phyloP scores from a whole-genome alignment of 2,888 invertebrate species.

The Ectobius pallidus region DNA sequence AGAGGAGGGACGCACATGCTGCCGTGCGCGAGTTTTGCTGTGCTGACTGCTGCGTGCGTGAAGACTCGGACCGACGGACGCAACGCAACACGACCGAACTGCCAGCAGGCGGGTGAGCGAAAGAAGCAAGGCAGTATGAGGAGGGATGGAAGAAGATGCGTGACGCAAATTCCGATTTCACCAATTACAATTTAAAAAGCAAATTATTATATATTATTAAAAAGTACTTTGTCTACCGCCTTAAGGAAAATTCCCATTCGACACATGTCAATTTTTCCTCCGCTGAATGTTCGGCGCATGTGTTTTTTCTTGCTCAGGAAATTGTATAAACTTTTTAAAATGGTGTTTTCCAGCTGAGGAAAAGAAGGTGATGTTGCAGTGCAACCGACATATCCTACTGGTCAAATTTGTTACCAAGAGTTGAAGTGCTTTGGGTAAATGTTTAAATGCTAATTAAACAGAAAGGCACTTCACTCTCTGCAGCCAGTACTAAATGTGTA shows the following conservation, averaged over 20 bases:
- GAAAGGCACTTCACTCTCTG: slow-evolving; percentile 44
- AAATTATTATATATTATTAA: background rate
- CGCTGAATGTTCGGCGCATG: slow-evolving; percentile 40
- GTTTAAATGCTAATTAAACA: slow-evolving; percentile 31
- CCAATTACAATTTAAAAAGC: background rate
- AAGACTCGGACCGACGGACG: slow-evolving; percentile 40
- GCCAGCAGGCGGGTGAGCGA: slow-evolving; percentile 2
- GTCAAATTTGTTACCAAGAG: slow-evolving; percentile 45
- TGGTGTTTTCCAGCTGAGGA: slow-evolving; percentile 38
- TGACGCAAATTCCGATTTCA: slow-evolving; percentile 35
- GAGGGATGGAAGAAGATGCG: slow-evolving; percentile 38
- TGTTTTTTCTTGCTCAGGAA: slow-evolving; percentile 44
- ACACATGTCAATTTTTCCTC: slow-evolving; percentile 39
- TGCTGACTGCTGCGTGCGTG: slow-evolving; percentile 17
- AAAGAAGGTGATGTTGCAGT: slow-evolving; percentile 39
- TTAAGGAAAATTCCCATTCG: slow-evolving; percentile 34
- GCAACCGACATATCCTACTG: slow-evolving; percentile 45
- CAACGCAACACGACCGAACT: slow-evolving; percentile 38
- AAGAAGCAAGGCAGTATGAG: slow-evolving; percentile 28
- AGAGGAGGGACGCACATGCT: slow-evolving; percentile 43
- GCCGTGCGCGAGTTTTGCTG: slow-evolving; percentile 33
- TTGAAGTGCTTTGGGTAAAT: slow-evolving; percentile 44
- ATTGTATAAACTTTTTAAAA: slow-evolving; percentile 41
- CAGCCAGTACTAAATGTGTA: slow-evolving; percentile 40
- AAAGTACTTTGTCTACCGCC: slow-evolving; percentile 29